Conservation (phyloP, 64 coral and sea anemone genomes). For the Montipora capricornis region DNA sequence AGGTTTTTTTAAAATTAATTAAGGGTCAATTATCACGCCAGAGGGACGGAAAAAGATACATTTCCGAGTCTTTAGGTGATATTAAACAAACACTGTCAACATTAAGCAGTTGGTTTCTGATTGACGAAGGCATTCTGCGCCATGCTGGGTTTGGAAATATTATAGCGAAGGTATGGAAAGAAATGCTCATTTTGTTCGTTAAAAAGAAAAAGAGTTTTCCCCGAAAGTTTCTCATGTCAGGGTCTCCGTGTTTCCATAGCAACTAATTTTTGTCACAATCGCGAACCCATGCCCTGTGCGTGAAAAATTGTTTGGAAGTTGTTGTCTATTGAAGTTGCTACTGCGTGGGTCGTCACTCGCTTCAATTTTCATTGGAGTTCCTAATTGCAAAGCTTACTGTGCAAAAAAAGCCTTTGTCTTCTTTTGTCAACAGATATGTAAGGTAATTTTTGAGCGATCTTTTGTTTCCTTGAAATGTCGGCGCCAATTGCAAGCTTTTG, state of each 20-base stretch:
- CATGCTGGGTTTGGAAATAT: slow-evolving; percentile 1
- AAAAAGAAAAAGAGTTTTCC: not conserved
- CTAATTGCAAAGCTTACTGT: slow-evolving; percentile 1
- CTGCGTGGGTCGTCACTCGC: not conserved
- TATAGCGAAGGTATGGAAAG: not conserved
- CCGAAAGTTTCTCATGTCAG: not conserved
- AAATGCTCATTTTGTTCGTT: not conserved
- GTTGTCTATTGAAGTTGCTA: not conserved
- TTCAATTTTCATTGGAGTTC: slow-evolving; percentile 17
- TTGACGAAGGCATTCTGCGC: not conserved
- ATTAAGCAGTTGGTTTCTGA: not conserved
- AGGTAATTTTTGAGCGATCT: slow-evolving; percentile 15
- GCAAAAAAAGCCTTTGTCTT: slow-evolving; percentile 6
- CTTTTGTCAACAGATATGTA: slow-evolving; percentile 18
- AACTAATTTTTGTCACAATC: slow-evolving; percentile 2
- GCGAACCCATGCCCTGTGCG: not conserved
- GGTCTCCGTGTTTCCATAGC: slow-evolving; percentile 10
- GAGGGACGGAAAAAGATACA: not conserved
- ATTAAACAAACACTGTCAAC: slow-evolving; percentile 39
- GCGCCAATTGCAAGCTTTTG: not conserved
- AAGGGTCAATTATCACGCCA: slow-evolving; percentile 2
- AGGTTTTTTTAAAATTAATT: no score
- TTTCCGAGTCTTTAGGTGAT: not conserved
- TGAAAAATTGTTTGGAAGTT: not conserved
- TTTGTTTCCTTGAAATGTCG: not conserved